A percentile compares a stretch with the other conserved stretches of the same genome.
Evolutionary conservation across 2,113 vertebrate genomes (phyloP).

Genomic region (Nycticebus coucang): DNA sequence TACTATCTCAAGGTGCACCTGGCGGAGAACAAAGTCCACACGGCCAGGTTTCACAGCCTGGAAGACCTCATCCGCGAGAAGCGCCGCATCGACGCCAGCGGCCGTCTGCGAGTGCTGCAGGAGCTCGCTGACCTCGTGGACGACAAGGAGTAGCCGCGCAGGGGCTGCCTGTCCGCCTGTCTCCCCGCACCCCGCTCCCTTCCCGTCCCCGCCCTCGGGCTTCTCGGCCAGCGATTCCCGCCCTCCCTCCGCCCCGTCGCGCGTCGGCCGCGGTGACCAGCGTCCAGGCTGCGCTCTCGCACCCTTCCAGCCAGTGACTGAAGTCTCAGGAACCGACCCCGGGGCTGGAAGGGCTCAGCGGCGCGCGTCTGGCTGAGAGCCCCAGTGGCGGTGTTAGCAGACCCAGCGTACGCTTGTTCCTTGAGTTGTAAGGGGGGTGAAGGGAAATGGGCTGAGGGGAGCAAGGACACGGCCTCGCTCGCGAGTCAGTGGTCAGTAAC

Average conservation of each 20-base stretch:
- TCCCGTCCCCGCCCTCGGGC: background rate
- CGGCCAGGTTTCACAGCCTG: conserved; percentile 95
- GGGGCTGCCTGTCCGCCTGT: background rate
- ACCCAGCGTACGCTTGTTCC: background rate
- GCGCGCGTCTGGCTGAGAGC: background rate
- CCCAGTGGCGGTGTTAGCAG: background rate
- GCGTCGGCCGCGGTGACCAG: background rate
- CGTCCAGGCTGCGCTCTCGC: background rate
- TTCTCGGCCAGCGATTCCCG: background rate
- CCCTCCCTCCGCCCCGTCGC: background rate
- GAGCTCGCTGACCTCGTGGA: conserved; percentile 92
- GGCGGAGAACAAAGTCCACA: conserved; percentile 93
- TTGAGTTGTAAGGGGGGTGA: background rate
- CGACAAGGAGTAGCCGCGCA: conserved; percentile 88
- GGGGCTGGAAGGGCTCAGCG: background rate
- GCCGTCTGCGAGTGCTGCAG: conserved; percentile 92
- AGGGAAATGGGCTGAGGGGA: background rate
- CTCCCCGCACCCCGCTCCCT: background rate
- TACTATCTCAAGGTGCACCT: conserved; percentile 97
- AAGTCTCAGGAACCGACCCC: background rate
- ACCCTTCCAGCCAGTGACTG: background rate
- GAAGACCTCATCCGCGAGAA: conserved; percentile 98
- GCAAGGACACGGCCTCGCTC: background rate
- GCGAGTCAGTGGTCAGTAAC: background rate
- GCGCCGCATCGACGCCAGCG: conserved; percentile 95